Percentiles rank a stretch among this genome's conserved stretches.
phyloP scores from a whole-genome alignment of 2,113 vertebrate genomes.

The Cichladusa arquata region DNA sequence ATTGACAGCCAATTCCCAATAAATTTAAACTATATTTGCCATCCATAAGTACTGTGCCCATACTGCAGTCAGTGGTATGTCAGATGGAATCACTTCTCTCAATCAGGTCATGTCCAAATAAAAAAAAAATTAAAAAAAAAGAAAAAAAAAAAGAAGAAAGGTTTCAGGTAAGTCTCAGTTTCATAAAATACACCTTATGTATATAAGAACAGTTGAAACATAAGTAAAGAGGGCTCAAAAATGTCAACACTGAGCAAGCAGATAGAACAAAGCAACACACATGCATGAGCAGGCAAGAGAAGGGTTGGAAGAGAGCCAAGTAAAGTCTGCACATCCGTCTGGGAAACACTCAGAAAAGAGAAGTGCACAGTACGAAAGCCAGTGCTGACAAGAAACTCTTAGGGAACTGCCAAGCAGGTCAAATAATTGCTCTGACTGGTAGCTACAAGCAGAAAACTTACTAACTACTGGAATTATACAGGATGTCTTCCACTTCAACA shows the following conservation, averaged over 20 bases:
- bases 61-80: neutral
- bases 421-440: neutral
- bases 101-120: neutral
- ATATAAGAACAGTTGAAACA: neutral
- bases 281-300: neutral
- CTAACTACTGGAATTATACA: neutral
- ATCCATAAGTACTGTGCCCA: neutral
- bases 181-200: neutral
- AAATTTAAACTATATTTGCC: neutral
- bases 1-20: neutral
- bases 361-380: neutral
- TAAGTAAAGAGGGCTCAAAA: neutral
- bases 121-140: neutral
- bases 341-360: neutral
- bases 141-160: too few species aligned
- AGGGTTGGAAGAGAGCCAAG: neutral
- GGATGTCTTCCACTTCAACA: neutral
- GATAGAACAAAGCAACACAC: neutral
- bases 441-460: neutral
- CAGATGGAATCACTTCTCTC: neutral
- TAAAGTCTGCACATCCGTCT: neutral
- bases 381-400: slow-evolving; percentile 11
- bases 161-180: neutral
- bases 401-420: neutral
- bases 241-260: neutral